Base-by-base conservation (phyloP, 2,113 vertebrate species). In the Chaenocephalus aceratus region DNA sequence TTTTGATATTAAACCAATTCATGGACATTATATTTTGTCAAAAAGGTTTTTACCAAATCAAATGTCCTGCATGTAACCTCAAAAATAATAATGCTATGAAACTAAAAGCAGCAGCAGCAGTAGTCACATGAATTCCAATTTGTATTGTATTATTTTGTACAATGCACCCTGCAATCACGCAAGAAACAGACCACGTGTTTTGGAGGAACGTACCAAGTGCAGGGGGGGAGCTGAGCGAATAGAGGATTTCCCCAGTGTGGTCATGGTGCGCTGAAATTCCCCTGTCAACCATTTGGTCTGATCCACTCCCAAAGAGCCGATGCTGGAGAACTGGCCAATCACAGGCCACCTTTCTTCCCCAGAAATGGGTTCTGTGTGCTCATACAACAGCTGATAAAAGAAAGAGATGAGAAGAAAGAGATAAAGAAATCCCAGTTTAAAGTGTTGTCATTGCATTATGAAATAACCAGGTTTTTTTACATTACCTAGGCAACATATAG, bases 281-380 rank as follows among this genome's bases (percentile, higher is more conserved):
- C 96, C 95, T 36, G 95, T 94, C 69, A 99, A 82, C 98, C 98
- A 99, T 48, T 99, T 99, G 54, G 96, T 97, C 13, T 96, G 96
- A 70, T 99, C 97, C 56, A 90, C 72, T 70, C 98, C 98, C 96
- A 99, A 77, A 0, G 98, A 99, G 52, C 98, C 98, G 0, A 99
- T 99, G 91, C 98, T 99, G 64, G 98, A 99, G 84, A 99, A 99
- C 92, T 99, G 98, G 3, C 96, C 98, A 73, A 99, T 89, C 14
- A 99, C 61, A 0, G 97, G 96, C 98, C 98, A 99, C 26, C 66
- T 74, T 21, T 97, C 95, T 0, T 91, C 87, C 0, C 84, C 78
- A 1, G 95, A 72, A 5, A 91, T 0, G 0, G 95, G 73, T 0
- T 82, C 60, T 11, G 95, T 59, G 48, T 96, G 92, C 0, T 96